Evolutionary conservation across 2,888 invertebrate genomes (phyloP), one percentile per base, ranked within the genome.

Genomic region (Drosophila maculinotata): DNA sequence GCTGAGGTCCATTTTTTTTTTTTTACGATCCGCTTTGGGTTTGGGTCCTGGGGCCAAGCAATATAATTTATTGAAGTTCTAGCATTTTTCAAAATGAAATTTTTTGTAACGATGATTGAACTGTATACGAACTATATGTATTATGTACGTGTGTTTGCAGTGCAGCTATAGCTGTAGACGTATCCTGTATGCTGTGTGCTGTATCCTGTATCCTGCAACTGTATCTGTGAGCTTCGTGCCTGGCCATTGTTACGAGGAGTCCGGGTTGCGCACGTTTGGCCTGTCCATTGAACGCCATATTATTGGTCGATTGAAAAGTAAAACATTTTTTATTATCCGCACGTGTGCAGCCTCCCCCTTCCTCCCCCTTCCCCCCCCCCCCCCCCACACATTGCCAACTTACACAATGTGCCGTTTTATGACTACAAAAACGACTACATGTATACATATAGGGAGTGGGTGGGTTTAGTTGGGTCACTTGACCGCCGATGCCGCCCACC

Each of bases 241-340:
- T 41, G 56, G 59, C 51, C 65, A 69, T 78, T 75, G 80, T 83
- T 74, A 59, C 70, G 66, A 45, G 78, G 66, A 45, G 78, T 47
- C 25, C 42, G 59, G 62, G 65, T 60, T 67, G 65, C 66, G 70
- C 81, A 81, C 85, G 87, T 83, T 79, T 80, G 84, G 84, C 80
- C 82, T 79, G 76, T 88, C 84, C 81, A 84, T 84, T 68, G 87
- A 87, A 81, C 79, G 85, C 72, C 75, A 79, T 88, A 86, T 86
- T 86, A 88, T 86, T 88, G 85, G 85, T 88, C 85, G 87, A 88
- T 86, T 84, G 84, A 86, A 86, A 86, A 87, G 82, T 88, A 80
- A 80, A 86, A 86, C 73, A 85, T 87, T 85, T 82, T 88, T 87
- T 88, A 87, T 83, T 85, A 79, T 79, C 72, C 74, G 74, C 87